Evolutionary conservation across 2,113 vertebrate genomes (phyloP).

Genomic region (Pluvianellus socialis): DNA sequence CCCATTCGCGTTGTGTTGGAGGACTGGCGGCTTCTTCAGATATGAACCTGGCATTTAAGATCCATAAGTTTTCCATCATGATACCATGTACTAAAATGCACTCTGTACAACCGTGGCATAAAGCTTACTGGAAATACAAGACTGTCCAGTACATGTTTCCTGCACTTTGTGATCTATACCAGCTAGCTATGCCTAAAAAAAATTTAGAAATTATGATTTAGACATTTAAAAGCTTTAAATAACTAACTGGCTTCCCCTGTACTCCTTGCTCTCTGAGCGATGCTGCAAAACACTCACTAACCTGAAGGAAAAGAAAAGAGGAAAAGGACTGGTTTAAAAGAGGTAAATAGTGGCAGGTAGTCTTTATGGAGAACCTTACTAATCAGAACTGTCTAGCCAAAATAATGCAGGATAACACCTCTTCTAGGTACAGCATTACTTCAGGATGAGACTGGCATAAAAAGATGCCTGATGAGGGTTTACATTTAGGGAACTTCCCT

Average conservation of each 20-base stretch:
- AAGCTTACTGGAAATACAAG: background rate
- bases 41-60: background rate
- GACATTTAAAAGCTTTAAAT: background rate
- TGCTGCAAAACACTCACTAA: background rate
- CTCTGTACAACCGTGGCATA: too few species aligned
- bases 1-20: background rate
- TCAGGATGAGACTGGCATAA: background rate
- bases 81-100: background rate
- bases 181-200: background rate
- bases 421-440: background rate
- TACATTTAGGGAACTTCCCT: background rate
- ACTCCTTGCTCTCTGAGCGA: background rate
- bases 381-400: background rate
- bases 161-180: background rate
- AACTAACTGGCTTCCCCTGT: background rate
- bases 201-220: background rate
- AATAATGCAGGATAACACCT: background rate
- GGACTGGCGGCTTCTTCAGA: fast-evolving
- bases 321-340: background rate
- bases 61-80: background rate
- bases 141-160: background rate
- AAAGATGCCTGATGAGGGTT: background rate
- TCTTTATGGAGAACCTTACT: background rate
- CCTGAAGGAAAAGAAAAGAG: background rate
- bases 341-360: background rate